Base-by-base conservation (phyloP, 2,888 invertebrate genomes). In the Scaptodrosophila latifasciaeformis region DNA sequence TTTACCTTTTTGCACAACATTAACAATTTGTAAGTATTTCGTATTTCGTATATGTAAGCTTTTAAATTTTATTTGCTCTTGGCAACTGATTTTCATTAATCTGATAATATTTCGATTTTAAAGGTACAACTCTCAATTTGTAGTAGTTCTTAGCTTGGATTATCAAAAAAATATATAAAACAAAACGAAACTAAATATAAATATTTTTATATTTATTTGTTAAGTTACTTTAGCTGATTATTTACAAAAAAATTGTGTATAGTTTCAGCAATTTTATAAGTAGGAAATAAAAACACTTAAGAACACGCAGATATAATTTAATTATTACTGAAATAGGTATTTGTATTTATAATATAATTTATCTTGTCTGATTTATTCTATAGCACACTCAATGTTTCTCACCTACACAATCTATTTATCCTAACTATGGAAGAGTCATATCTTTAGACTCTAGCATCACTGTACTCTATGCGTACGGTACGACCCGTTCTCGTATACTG, bases 111-210 rank as follows among this genome's bases (percentile, higher is more conserved):
- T 39, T 54, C 49, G 59, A 59, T 54, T 57, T 59, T 30, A 62
- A 77, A 80, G 79, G 75, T 76, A 81, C 79, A 76, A 67, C 76
- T 76, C 75, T 76, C 72, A 65, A 63, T 49, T 63, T 49, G 37
- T 43, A 49, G 54, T 42, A 39, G 34, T 40, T 56, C 24, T 40
- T 54, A 57, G 46, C 49, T 45, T 55, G 45, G 24, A 54, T 27
- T 49, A 9, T 44, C 24, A 21, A 7, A 9, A 43, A 43, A 49
- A 19, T 60, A 37, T 61, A 47, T 35, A 53, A 18, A 35, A n/a
- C n/a, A n/a, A n/a, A n/a, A n/a, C n/a, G n/a, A n/a, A n/a, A n/a
- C n/a, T n/a, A n/a, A n/a, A n/a, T n/a, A n/a, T n/a, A n/a, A n/a
- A n/a, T n/a, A n/a, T n/a, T n/a, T n/a, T n/a, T n/a, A n/a, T n/a